Evolutionary conservation across 2,797 vertebrate species (phyloP), one percentile per base, ranked within the genome.

Genomic region (Pteropus rufus): DNA sequence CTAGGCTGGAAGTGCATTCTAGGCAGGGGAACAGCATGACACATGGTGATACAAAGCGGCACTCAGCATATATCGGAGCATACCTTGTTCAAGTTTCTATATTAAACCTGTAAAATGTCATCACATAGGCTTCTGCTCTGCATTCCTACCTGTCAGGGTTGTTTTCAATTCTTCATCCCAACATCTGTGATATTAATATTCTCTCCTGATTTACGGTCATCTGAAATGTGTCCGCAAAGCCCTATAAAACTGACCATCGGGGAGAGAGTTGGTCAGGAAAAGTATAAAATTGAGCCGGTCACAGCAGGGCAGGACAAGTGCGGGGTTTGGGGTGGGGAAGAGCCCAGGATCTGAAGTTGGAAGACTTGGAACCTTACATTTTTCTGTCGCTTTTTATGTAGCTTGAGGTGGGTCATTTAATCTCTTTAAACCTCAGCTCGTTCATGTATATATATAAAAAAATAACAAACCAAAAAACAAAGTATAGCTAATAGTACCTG

Each of bases 171-270:
- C 62, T 76, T 90, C 31, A 52, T 76, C 36, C n/a, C 58, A 60
- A 69, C 24, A 56, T 60, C 49, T 69, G 69, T 23, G 64, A 31
- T 79, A 54, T 54, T 90, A 89, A 73, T 83, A 60, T 49, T 83
- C 49, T 87, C n/a, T 90, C 12, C 58, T 79, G 76, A 60, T 7
- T 56, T 69, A 46, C 52, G 67, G 64, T 86, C 62, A 29, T 62
- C 64, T 73, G 90, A 72, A 93, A 67, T 87, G 36, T 82, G 70
- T 90, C 49, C 23, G 34, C 62, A 65, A 91, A 75, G 34, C 24
- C 49, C 7, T 72, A 49, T 92, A 73, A 96, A 81, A 96, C 36
- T 83, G 70, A 29, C 62, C 70, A 73, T 62, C 39, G 62, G 34
- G 8, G 64, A 72, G 24, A 80, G 23, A 58, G 65, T 86, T 76